These are phyloP conservation scores for Scaptomyza flava DNA, from an alignment of 2,888 invertebrate genomes.

Conservation along the genomic window DNA sequence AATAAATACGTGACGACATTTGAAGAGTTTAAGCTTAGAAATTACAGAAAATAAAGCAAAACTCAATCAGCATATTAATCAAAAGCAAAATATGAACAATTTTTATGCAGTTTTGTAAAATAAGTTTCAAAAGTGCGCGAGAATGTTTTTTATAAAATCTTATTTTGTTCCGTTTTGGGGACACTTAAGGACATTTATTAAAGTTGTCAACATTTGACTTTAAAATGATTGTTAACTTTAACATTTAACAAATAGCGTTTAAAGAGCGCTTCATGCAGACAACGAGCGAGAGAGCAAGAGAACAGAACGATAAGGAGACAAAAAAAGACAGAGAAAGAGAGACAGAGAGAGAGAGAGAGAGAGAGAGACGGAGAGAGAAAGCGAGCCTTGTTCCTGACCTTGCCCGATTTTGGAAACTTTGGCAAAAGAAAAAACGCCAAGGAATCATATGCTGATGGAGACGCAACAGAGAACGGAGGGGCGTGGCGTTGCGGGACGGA, in stretches of 20 bases:
- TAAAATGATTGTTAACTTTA: constrained; percentile 1
- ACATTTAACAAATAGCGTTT: constrained; percentile 1
- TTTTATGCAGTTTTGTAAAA: neutral
- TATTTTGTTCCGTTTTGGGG: no score
- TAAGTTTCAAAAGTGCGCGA: no score
- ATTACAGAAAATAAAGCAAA: neutral
- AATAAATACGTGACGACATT: constrained; percentile 1
- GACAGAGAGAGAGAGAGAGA: constrained; percentile 18
- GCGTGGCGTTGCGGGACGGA: neutral
- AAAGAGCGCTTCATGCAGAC: constrained; percentile 32
- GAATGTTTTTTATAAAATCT: no score
- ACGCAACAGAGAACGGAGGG: constrained; percentile 10
- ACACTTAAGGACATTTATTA: no score
- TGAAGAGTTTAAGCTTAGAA: constrained; percentile 1
- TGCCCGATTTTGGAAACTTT: constrained; percentile 73
- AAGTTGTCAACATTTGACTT: no score
- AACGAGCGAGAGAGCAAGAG: no score
- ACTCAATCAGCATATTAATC: neutral
- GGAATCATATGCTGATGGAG: constrained; percentile 51
- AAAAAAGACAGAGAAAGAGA: neutral
- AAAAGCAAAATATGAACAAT: neutral
- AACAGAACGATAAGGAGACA: constrained; percentile 1
- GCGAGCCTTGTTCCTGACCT: constrained; percentile 72
- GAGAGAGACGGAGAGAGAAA: constrained; percentile 3
- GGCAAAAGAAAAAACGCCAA: constrained; percentile 64